These are phyloP conservation scores for Taenioides sp. DNA, from an alignment of 2,797 vertebrate species.

Conservation along the genomic window DNA sequence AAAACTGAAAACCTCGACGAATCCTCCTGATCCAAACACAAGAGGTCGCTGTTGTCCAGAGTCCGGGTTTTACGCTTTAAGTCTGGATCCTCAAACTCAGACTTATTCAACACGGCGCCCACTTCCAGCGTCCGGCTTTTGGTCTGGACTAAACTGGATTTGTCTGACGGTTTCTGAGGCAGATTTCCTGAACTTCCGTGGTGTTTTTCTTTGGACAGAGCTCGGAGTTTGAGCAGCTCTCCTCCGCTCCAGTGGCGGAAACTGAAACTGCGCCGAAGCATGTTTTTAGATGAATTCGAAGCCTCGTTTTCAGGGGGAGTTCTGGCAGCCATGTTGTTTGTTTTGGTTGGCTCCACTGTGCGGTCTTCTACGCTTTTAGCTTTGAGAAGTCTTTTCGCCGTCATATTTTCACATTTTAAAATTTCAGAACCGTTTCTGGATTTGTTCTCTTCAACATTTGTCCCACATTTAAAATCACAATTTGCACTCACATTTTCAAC, in stretches of 20 bases:
- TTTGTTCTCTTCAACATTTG: not conserved
- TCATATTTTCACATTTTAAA: constrained; percentile 21
- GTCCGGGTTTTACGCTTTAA: constrained; percentile 88
- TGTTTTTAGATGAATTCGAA: constrained; percentile 48
- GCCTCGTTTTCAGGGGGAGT: constrained; percentile 31
- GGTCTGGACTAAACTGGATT: constrained; percentile 38
- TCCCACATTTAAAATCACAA: not conserved
- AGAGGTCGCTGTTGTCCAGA: constrained; percentile 90
- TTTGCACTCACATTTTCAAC: not conserved
- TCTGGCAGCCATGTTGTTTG: constrained; percentile 43
- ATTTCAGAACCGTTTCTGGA: not conserved
- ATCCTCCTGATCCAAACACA: not conserved
- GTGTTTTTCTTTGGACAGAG: constrained; percentile 77
- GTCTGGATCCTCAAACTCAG: constrained; percentile 69
- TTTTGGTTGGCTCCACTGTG: constrained; percentile 8
- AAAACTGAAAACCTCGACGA: constrained; percentile 48
- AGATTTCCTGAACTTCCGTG: constrained; percentile 87
- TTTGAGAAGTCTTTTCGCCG: constrained; percentile 58
- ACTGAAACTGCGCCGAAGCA: constrained; percentile 87
- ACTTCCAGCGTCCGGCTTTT: constrained; percentile 84
- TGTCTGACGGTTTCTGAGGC: not conserved
- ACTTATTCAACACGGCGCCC: constrained; percentile 81
- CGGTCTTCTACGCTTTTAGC: constrained; percentile 68
- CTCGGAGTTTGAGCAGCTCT: constrained; percentile 72
- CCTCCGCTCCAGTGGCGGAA: constrained; percentile 85